These are phyloP conservation scores for Cetoscarus ocellatus DNA, from an alignment of 2,797 vertebrate genomes.

Conservation along the genomic window DNA sequence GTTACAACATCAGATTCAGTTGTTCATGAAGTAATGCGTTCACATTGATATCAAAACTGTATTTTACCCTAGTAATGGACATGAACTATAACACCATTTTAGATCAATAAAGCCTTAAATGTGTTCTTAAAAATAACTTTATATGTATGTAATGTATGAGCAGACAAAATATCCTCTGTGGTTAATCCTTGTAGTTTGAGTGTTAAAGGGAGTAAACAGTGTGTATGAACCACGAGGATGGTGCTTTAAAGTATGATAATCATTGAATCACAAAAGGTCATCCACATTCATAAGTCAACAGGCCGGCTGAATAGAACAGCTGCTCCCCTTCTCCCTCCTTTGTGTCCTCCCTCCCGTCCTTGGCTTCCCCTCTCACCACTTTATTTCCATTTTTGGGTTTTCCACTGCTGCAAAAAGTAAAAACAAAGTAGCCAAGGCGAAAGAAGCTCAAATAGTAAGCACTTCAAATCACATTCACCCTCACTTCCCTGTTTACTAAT, in stretches of 20 bases:
- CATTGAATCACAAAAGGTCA: slow-evolving; percentile 50
- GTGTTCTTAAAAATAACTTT: too few relatives aligned
- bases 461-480: slow-evolving; percentile 29
- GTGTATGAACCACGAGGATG: slow-evolving; percentile 28
- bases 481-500: slow-evolving; percentile 42
- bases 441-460: slow-evolving; percentile 31
- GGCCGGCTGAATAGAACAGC: slow-evolving; percentile 39
- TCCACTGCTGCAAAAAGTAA: slow-evolving; percentile 23
- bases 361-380: background rate
- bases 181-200: background rate
- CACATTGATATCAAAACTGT: too few relatives aligned
- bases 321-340: slow-evolving; percentile 23
- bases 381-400: slow-evolving; percentile 17
- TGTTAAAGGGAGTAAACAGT: slow-evolving; percentile 11
- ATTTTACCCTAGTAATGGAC: too few relatives aligned
- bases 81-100: too few relatives aligned
- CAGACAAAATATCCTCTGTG: too few relatives aligned
- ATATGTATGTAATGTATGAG: too few relatives aligned
- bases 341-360: slow-evolving; percentile 11
- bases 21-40: too few relatives aligned
- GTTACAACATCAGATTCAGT: too few relatives aligned
- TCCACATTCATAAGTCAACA: slow-evolving; percentile 52
- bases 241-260: slow-evolving; percentile 47
- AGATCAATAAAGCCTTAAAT: too few relatives aligned
- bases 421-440: background rate